phyloP scores from a whole-genome alignment of 1,140 invertebrate species.

The Cryptotermes secundus region DNA sequence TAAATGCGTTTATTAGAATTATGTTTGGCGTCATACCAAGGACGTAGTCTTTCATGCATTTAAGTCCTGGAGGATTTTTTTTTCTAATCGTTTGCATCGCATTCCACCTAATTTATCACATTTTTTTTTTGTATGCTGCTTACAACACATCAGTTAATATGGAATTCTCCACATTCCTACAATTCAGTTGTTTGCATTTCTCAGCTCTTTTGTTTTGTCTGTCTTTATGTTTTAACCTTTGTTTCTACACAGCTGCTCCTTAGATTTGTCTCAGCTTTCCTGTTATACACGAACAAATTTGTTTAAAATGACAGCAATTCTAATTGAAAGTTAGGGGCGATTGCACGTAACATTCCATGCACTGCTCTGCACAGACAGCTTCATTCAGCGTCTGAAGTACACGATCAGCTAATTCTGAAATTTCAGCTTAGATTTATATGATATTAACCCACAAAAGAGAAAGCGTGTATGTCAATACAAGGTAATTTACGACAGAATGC shows the following conservation, averaged over 20 bases:
- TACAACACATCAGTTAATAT: neutral
- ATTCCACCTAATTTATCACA: neutral
- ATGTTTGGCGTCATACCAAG: neutral
- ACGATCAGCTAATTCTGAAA: no score
- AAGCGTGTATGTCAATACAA: no score
- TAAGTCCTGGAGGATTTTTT: neutral
- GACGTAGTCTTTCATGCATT: neutral
- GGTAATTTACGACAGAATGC: no score
- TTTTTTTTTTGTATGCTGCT: neutral
- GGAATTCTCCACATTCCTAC: neutral
- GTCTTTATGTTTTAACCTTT: neutral
- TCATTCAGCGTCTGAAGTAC: no score
- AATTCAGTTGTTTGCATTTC: slow-evolving; percentile 3
- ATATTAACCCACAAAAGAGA: no score
- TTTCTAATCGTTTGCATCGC: neutral
- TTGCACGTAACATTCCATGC: neutral
- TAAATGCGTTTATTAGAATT: neutral
- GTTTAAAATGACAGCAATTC: neutral
- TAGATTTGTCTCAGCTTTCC: neutral
- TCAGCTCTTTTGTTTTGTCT: neutral
- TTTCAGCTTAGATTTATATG: no score
- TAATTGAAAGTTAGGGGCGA: neutral
- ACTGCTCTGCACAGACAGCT: neutral
- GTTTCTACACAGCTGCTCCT: neutral
- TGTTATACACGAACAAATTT: neutral